These are phyloP conservation scores for Platypus cylindrus DNA, from an alignment of 2,888 invertebrate species.

Conservation along the genomic window DNA sequence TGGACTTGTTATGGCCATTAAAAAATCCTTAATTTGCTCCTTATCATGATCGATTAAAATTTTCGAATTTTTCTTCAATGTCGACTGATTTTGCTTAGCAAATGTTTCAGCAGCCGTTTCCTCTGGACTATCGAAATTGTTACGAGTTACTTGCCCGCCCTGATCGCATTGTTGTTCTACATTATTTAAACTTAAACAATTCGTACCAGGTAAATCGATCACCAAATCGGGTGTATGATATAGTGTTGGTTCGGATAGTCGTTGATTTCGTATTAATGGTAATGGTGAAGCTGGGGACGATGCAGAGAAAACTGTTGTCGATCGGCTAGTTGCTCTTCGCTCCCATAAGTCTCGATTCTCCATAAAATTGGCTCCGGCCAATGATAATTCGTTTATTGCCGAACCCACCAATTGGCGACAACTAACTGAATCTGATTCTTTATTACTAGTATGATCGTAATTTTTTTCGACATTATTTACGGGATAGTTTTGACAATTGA, in stretches of 20 bases:
- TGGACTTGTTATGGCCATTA: constrained; percentile 28
- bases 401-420: too few species aligned
- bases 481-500: too few species aligned
- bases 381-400: too few species aligned
- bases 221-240: constrained; percentile 68
- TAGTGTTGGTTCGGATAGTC: constrained; percentile 34
- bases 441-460: too few species aligned
- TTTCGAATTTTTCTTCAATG: constrained; percentile 57
- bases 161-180: constrained; percentile 16
- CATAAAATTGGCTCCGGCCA: constrained; percentile 35
- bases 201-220: constrained; percentile 62
- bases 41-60: constrained; percentile 28
- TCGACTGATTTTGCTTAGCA: constrained; percentile 67
- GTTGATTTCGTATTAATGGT: constrained; percentile 30
- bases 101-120: constrained; percentile 65
- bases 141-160: constrained; percentile 14
- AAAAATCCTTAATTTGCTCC: too few species aligned
- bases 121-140: constrained; percentile 44
- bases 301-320: constrained; percentile 38
- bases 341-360: constrained; percentile 50
- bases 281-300: too few species aligned
- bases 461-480: too few species aligned
- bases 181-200: constrained; percentile 28
- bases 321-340: constrained; percentile 43
- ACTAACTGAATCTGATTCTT: too few species aligned